Conservation (phyloP, 2,888 invertebrate genomes). For the Meloe dianella region DNA sequence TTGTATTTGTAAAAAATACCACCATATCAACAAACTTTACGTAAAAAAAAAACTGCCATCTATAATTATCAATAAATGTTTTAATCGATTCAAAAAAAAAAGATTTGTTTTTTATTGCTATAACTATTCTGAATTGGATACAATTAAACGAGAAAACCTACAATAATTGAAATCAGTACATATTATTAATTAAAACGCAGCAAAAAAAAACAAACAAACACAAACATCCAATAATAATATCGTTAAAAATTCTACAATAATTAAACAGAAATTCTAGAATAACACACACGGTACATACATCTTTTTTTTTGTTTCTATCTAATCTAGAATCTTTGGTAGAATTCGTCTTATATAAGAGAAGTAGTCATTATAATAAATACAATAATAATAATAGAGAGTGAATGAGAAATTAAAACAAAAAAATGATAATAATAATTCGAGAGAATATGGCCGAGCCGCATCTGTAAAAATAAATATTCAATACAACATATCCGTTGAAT, state of each 20-base stretch:
- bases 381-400: not conserved
- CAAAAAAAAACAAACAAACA: not conserved
- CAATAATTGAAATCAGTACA: not conserved
- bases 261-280: no score
- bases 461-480: no score
- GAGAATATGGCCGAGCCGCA: slow-evolving; percentile 5
- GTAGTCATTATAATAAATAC: no score
- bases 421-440: no score
- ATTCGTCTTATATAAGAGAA: not conserved
- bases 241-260: no score
- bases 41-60: not conserved
- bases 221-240: not conserved
- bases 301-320: no score
- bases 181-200: not conserved
- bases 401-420: no score
- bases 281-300: no score
- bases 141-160: no score
- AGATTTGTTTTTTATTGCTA: not conserved
- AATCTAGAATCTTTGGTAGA: no score
- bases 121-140: not conserved
- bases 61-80: not conserved
- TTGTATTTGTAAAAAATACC: not conserved
- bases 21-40: slow-evolving; percentile 2
- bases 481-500: no score
- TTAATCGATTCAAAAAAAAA: not conserved